A percentile compares a stretch with the other conserved stretches of the same genome.
phyloP scores from a whole-genome alignment of 2,888 invertebrate species.

The Eilema caniola region DNA sequence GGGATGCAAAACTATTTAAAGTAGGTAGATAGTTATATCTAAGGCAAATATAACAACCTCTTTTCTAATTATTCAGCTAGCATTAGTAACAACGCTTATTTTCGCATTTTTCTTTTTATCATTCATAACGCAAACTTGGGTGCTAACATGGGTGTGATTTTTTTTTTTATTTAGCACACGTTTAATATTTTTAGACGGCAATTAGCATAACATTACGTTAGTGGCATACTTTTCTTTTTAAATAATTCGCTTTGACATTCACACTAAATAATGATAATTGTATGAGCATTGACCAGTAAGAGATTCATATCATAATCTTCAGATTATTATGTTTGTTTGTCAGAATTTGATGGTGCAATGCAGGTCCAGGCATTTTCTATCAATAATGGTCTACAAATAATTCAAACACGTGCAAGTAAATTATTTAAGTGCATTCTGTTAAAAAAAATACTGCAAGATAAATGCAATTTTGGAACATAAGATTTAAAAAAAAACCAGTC shows the following conservation, averaged over 20 bases:
- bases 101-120: neutral
- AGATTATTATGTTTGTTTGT: neutral
- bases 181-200: neutral
- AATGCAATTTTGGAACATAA: too few relatives aligned
- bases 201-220: neutral
- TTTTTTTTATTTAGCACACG: neutral
- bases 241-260: neutral
- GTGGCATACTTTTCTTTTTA: neutral
- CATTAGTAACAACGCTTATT: too few relatives aligned
- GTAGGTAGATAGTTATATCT: too few relatives aligned
- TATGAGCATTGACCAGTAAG: neutral
- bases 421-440: neutral
- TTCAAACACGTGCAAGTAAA: neutral
- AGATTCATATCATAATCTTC: neutral
- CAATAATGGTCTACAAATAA: neutral
- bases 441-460: too few relatives aligned
- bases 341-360: neutral
- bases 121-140: neutral
- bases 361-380: too few relatives aligned
- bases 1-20: too few relatives aligned
- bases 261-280: neutral
- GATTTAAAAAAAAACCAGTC: too few relatives aligned
- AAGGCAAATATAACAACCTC: too few relatives aligned
- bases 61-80: too few relatives aligned
- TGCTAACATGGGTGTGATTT: neutral